Percentiles rank a stretch among this genome's conserved stretches.
Evolutionary conservation across 2,113 vertebrate species (phyloP).

Genomic region (Triplophysa rosa): DNA sequence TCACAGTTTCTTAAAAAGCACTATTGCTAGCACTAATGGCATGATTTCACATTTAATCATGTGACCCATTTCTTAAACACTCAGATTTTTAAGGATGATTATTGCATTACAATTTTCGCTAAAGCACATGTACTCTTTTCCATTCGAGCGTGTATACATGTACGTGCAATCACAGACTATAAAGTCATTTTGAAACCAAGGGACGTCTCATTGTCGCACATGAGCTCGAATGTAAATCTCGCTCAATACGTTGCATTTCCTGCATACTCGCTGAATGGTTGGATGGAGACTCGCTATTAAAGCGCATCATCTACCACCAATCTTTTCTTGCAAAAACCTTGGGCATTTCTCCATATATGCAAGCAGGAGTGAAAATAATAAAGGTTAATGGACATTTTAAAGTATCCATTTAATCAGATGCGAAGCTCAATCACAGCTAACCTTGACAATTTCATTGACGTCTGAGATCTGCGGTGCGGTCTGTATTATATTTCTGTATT

Average conservation of each 20-base stretch:
- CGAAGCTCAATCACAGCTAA: background rate
- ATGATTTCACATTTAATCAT: background rate
- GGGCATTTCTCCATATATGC: background rate
- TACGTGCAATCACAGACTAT: background rate
- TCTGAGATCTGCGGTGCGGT: background rate
- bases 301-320: background rate
- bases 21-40: background rate
- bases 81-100: no score
- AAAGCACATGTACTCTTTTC: no score
- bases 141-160: background rate
- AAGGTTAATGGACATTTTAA: background rate
- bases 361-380: background rate
- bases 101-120: no score
- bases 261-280: background rate
- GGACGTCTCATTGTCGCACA: background rate
- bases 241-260: conserved; percentile 1
- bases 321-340: conserved; percentile 2
- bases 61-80: background rate
- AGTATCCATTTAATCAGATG: conserved; percentile 1
- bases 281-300: conserved; percentile 20
- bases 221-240: conserved; percentile 2
- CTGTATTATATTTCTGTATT: background rate
- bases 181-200: conserved; percentile 15
- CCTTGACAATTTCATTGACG: conserved; percentile 9
- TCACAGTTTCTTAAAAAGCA: conserved; percentile 9